Percentiles rank a stretch among this genome's conserved stretches.
phyloP scores from a whole-genome alignment of 2,113 vertebrate species.

The Gymnarchus niloticus region DNA sequence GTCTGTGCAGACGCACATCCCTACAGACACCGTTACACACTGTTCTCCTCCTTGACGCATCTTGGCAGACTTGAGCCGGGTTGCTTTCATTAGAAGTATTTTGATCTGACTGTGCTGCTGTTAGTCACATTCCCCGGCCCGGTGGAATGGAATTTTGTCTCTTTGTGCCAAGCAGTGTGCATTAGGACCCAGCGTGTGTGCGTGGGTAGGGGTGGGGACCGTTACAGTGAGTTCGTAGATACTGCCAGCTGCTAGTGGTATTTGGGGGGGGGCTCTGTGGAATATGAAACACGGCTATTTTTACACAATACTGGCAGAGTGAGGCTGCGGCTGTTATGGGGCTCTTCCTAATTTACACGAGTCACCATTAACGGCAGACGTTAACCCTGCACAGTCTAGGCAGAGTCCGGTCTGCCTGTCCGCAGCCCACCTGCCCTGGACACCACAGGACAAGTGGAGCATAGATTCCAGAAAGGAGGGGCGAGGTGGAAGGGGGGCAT shows the following conservation, averaged over 20 bases:
- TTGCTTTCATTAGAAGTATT: not conserved
- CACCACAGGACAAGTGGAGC: not conserved
- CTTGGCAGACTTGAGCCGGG: not conserved
- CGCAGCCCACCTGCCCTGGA: not conserved
- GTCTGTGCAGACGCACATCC: not conserved
- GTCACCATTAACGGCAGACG: not conserved
- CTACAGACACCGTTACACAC: not conserved
- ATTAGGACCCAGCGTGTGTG: not conserved
- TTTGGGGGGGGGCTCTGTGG: not conserved
- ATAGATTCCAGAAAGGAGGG: not conserved
- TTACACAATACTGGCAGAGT: not conserved
- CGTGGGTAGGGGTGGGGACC: not conserved
- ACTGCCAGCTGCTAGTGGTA: not conserved
- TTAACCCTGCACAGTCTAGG: not conserved
- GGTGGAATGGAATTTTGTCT: not conserved
- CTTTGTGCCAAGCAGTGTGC: not conserved
- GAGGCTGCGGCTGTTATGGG: not conserved
- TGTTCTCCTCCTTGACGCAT: not conserved
- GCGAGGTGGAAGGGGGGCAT: not conserved
- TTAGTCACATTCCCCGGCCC: not conserved
- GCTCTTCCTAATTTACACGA: not conserved
- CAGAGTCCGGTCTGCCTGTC: not conserved
- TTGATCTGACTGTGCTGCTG: not conserved
- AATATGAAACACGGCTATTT: conserved; percentile 10
- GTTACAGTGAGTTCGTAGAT: not conserved